These are phyloP conservation scores for Nothocercus julius DNA, from an alignment of 2,113 vertebrate species.

Conservation along the genomic window DNA sequence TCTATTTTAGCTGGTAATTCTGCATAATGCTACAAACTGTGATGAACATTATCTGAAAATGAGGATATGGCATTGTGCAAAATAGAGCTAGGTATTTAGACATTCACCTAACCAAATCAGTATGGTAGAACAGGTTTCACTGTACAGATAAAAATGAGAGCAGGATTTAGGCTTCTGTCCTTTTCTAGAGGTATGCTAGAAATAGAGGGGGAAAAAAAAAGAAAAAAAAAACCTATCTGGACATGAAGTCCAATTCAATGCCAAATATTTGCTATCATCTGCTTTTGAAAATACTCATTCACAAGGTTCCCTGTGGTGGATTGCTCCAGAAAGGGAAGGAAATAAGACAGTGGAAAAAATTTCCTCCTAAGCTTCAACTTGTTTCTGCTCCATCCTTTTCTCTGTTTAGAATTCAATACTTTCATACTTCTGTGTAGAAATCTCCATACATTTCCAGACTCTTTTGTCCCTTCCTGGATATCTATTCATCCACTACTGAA, in stretches of 20 bases:
- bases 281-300: neutral
- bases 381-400: neutral
- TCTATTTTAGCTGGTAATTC: constrained; percentile 3
- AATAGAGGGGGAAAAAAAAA: neutral
- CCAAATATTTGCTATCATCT: neutral
- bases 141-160: neutral
- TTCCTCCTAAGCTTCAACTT: neutral
- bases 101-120: neutral
- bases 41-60: constrained; percentile 16
- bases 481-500: neutral
- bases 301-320: neutral
- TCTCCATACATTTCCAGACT: neutral
- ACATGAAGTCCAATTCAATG: neutral
- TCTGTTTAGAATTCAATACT: neutral
- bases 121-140: neutral
- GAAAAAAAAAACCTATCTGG: neutral
- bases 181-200: neutral
- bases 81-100: neutral
- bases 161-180: neutral
- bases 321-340: neutral
- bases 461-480: neutral
- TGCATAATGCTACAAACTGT: neutral
- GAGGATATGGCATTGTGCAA: neutral
- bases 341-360: neutral
- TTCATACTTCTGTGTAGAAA: neutral